Evolutionary conservation across 2,797 vertebrate species (phyloP).

Genomic region (Phalloptychus januarius): DNA sequence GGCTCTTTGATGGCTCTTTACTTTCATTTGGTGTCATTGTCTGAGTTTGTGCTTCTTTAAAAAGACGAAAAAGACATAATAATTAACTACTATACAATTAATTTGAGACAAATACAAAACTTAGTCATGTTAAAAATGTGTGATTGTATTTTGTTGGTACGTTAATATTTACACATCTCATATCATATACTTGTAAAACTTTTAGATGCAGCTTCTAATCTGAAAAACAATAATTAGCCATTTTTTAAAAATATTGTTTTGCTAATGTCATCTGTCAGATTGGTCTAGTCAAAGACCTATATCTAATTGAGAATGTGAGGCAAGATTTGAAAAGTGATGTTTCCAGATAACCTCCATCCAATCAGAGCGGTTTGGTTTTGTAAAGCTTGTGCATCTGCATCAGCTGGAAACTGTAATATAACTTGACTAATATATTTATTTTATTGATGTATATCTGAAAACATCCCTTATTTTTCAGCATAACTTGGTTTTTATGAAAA

Average conservation of each 20-base stretch:
- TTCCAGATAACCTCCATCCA: not conserved
- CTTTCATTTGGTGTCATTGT: not conserved
- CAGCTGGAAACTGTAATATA: not conserved
- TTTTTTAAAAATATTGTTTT: not conserved
- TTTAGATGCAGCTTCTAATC: not conserved
- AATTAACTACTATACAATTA: not conserved
- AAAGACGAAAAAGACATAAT: not conserved
- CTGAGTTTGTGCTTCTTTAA: not conserved
- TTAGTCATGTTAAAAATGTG: not conserved
- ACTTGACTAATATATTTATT: not conserved
- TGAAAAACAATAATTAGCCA: not conserved
- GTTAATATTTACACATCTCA: not conserved
- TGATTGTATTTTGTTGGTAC: not conserved
- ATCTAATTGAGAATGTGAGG: not conserved
- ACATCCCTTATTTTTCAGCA: not conserved
- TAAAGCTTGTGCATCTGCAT: not conserved
- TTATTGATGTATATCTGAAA: not conserved
- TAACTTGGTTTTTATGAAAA: not conserved
- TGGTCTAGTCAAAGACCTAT: not conserved
- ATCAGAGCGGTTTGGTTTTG: not conserved
- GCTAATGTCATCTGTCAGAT: not conserved
- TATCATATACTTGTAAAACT: not conserved
- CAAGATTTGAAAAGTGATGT: not conserved
- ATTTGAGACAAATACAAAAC: not conserved
- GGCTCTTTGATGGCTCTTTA: not conserved